Percentiles rank a stretch among this genome's conserved stretches.
Conservation (phyloP, 2,888 invertebrate species). For the Eustalomyia histrio region DNA sequence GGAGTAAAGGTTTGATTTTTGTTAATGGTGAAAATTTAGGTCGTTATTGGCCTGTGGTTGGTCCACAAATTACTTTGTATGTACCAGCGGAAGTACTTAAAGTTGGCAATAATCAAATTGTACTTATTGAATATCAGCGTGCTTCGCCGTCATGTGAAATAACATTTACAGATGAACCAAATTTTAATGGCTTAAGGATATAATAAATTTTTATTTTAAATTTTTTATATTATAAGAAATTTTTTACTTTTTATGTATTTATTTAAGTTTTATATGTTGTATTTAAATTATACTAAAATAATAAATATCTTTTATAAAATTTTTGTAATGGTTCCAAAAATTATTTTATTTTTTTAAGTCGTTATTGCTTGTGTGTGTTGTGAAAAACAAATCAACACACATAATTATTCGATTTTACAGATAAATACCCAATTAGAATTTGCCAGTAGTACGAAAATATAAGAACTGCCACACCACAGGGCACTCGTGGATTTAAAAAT, state of each 20-base stretch:
- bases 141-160: slow-evolving; percentile 76
- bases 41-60: slow-evolving; percentile 88
- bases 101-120: slow-evolving; percentile 81
- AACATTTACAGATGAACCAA: slow-evolving; percentile 77
- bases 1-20: slow-evolving; percentile 92
- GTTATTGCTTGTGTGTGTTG: too few species aligned
- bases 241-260: slow-evolving; percentile 13
- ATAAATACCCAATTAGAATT: too few species aligned
- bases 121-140: slow-evolving; percentile 82
- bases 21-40: slow-evolving; percentile 93
- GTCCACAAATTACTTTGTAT: slow-evolving; percentile 91
- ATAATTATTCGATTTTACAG: too few species aligned
- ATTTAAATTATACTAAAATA: slow-evolving; percentile 18
- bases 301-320: slow-evolving; percentile 3
- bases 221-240: slow-evolving; percentile 10
- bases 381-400: too few species aligned
- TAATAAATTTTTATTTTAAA: slow-evolving; percentile 14
- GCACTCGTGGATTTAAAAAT: too few species aligned
- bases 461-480: too few species aligned
- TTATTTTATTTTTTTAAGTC: too few species aligned
- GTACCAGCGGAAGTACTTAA: slow-evolving; percentile 88
- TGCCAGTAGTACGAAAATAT: too few species aligned
- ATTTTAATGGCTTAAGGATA: slow-evolving; percentile 67
- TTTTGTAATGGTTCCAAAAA: neutral
- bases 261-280: slow-evolving; percentile 25